Percentiles rank a stretch among this genome's conserved stretches.
phyloP scores from a whole-genome alignment of 2,888 invertebrate genomes.

The Heliconius cydno region DNA sequence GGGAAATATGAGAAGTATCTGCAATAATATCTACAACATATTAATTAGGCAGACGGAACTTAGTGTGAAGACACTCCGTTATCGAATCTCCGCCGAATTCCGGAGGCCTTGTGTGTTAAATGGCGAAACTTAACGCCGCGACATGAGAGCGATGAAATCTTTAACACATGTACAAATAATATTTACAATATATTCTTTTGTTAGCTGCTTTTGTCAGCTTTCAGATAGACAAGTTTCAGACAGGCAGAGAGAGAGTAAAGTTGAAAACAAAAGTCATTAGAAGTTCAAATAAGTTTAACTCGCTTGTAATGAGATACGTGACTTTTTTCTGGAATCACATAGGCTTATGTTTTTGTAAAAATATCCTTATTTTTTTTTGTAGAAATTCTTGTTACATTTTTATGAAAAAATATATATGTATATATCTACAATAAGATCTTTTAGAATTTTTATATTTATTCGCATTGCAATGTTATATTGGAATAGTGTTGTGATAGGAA shows the following conservation, averaged over 20 bases:
- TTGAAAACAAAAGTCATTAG: constrained; percentile 39
- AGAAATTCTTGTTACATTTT: background rate
- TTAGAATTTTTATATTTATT: background rate
- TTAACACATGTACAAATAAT: too few species aligned
- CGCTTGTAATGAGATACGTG: constrained; percentile 38
- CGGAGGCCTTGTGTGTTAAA: too few species aligned
- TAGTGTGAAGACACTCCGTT: too few species aligned
- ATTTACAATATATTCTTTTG: background rate
- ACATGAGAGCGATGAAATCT: too few species aligned
- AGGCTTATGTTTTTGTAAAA: constrained; percentile 13
- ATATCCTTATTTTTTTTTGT: background rate
- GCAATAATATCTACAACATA: too few species aligned
- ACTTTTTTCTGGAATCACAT: constrained; percentile 28
- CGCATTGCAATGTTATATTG: too few species aligned
- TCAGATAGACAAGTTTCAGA: background rate
- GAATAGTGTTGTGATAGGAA: too few species aligned
- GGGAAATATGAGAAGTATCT: too few species aligned
- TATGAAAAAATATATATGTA: too few species aligned
- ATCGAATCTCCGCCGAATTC: too few species aligned
- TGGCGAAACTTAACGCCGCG: too few species aligned
- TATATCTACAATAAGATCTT: background rate
- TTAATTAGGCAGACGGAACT: too few species aligned
- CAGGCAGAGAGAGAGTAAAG: background rate
- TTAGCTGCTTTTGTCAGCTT: background rate
- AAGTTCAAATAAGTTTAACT: constrained; percentile 36